Percentiles rank a stretch among this genome's conserved stretches.
Conservation (phyloP, 2,888 invertebrate species). For the Tetranychus piercei region DNA sequence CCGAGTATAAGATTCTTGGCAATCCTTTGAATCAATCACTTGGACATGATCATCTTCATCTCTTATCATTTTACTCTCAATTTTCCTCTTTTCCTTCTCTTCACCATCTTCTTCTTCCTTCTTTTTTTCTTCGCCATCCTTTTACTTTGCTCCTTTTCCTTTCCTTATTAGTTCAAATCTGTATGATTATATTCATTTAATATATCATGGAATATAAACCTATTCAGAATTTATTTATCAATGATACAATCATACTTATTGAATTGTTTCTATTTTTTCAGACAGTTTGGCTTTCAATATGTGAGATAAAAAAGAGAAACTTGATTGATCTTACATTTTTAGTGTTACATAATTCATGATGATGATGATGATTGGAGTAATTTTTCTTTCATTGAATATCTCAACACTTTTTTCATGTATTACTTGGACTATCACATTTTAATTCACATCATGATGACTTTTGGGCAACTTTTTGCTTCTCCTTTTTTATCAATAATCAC, state of each 20-base stretch:
- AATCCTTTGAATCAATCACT: slow-evolving; percentile 1
- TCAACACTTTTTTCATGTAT: background rate
- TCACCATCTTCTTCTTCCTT: too few relatives aligned
- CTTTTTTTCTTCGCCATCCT: too few relatives aligned
- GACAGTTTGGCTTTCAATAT: background rate
- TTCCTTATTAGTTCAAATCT: too few relatives aligned
- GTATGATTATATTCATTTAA: too few relatives aligned
- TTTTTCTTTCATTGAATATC: background rate
- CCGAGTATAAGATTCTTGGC: background rate
- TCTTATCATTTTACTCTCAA: background rate
- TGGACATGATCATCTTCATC: background rate
- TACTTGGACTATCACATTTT: too few relatives aligned
- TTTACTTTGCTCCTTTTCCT: too few relatives aligned
- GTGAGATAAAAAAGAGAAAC: background rate
- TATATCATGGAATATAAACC: too few relatives aligned
- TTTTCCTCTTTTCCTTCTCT: background rate
- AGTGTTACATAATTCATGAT: background rate
- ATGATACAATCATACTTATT: too few relatives aligned
- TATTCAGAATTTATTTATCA: too few relatives aligned
- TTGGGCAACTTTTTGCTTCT: background rate
- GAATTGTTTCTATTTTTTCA: too few relatives aligned
- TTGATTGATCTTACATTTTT: background rate
- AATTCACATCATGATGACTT: background rate
- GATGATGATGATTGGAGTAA: background rate
- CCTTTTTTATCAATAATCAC: background rate